A percentile compares a stretch with the other conserved stretches of the same genome.
phyloP scores from a whole-genome alignment of 2,888 invertebrate species.

The Acanthosoma haemorrhoidale region DNA sequence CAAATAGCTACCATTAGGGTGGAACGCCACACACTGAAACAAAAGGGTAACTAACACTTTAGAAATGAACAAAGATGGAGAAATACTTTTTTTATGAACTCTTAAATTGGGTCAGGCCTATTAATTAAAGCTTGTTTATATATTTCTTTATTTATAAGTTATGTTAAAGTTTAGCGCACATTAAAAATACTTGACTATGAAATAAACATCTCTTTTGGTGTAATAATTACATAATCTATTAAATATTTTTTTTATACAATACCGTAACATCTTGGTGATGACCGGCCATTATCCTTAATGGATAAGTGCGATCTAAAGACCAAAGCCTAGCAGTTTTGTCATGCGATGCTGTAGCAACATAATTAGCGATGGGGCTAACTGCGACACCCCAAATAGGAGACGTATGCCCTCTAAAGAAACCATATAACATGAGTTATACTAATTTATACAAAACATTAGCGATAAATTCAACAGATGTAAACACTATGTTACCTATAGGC shows the following conservation, averaged over 20 bases:
- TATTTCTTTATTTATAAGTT: background rate
- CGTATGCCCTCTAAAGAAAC: slow-evolving; percentile 64
- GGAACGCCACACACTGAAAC: slow-evolving; percentile 74
- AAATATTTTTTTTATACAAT: slow-evolving; percentile 46
- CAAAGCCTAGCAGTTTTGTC: slow-evolving; percentile 77
- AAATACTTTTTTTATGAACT: too few relatives aligned
- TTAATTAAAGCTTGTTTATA: too few relatives aligned
- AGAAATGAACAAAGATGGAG: too few relatives aligned
- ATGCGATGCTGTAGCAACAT: slow-evolving; percentile 72
- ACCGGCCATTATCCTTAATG: slow-evolving; percentile 78
- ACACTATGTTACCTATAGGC: slow-evolving; percentile 63
- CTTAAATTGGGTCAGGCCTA: background rate
- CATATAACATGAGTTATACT: too few relatives aligned
- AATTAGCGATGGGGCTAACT: slow-evolving; percentile 59
- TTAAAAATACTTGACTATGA: background rate
- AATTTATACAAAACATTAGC: background rate
- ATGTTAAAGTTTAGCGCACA: background rate
- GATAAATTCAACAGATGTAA: too few relatives aligned
- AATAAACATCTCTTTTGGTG: background rate
- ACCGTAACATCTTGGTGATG: slow-evolving; percentile 86
- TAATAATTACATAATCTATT: background rate
- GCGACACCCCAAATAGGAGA: slow-evolving; percentile 87
- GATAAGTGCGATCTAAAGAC: slow-evolving; percentile 73
- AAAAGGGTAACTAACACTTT: too few relatives aligned
- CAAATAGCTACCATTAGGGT: slow-evolving; percentile 84